phyloP scores from a whole-genome alignment of 2,113 vertebrate species.

The Spermophilus dauricus region DNA sequence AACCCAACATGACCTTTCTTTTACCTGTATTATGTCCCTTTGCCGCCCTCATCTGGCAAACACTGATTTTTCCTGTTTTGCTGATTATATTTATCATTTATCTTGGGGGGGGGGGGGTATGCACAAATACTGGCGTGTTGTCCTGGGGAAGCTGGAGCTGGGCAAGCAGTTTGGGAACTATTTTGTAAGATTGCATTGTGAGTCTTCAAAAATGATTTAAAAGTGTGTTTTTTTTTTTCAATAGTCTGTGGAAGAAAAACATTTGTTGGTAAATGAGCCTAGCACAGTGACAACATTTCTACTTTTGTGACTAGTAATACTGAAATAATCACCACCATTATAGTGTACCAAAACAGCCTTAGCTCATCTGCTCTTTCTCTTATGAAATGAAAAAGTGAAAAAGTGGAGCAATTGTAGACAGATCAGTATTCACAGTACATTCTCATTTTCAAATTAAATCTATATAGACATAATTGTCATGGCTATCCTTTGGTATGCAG shows the following conservation, averaged over 20 bases:
- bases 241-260: neutral
- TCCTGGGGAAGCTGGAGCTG: too few relatives aligned
- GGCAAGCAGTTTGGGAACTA: neutral
- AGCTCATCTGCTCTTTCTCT: neutral
- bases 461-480: neutral
- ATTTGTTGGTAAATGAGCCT: neutral
- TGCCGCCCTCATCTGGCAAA: slow-evolving; percentile 78
- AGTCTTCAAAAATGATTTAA: slow-evolving; percentile 14
- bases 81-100: neutral
- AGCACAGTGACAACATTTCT: neutral
- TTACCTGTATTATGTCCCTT: slow-evolving; percentile 2
- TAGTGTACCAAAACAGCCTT: neutral
- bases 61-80: neutral
- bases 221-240: neutral
- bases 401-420: neutral
- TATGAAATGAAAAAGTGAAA: neutral
- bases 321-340: neutral
- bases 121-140: too few relatives aligned
- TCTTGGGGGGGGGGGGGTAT: neutral
- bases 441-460: neutral
- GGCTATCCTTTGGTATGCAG: neutral
- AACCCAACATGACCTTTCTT: slow-evolving; percentile 63
- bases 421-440: neutral
- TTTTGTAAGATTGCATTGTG: neutral
- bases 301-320: neutral